Evolutionary conservation across 1,140 invertebrate genomes (phyloP).

Genomic region (Brachionus rubens): DNA sequence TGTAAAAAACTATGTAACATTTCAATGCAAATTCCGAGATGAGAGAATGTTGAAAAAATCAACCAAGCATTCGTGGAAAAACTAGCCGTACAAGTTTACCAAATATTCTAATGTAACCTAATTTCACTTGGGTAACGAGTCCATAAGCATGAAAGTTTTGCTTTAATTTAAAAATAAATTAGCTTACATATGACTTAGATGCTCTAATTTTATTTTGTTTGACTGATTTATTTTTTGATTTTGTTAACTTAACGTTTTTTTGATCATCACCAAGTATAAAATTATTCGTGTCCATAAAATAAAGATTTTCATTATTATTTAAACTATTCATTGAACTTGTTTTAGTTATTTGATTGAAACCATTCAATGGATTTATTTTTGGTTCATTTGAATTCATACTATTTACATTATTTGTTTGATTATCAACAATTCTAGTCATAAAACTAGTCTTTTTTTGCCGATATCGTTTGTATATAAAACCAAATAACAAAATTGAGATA

Average conservation of each 20-base stretch:
- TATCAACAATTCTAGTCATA: neutral
- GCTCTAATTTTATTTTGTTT: neutral
- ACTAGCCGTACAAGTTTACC: too few species aligned
- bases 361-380: constrained; percentile 9
- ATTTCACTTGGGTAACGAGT: too few species aligned
- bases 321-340: neutral
- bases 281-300: neutral
- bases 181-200: too few species aligned
- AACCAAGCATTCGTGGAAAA: too few species aligned
- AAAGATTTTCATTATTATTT: neutral
- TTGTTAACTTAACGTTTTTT: neutral
- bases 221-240: constrained; percentile 5
- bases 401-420: neutral
- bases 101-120: too few species aligned
- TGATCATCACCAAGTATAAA: neutral
- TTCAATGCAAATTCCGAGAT: too few species aligned
- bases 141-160: too few species aligned
- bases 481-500: neutral
- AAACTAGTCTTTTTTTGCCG: constrained; percentile 5
- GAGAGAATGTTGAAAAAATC: too few species aligned
- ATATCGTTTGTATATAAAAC: constrained; percentile 22
- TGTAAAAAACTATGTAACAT: too few species aligned
- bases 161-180: too few species aligned
- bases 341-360: neutral
- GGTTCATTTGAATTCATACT: neutral